Evolutionary conservation across 2,797 vertebrate genomes (phyloP), one percentile per base, ranked within the genome.

Genomic region (Tiaroga cobitis): DNA sequence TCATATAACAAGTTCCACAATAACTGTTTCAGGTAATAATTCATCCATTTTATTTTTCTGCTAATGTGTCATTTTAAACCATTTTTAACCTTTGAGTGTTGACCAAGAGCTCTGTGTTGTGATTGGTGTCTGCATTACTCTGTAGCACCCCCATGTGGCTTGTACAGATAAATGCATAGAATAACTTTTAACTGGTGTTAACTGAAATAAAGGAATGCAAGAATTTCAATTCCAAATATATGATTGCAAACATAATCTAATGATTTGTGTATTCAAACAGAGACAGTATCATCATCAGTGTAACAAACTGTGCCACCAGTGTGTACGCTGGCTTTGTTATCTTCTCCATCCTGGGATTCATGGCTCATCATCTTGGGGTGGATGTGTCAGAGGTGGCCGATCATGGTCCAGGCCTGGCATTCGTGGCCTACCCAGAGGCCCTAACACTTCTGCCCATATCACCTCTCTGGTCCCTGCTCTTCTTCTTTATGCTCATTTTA

Each of bases 1-100:
- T 99, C 98, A 77, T 99, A 99, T 90, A 99, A 99, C 94, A 99
- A 99, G 90, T 99, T 99, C 92, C 97, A 99, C 94, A 99, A 99
- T 94, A 99, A 99, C 93, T 99, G 98, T 88, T 99, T 97, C 93
- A 96, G 98, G 98, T 99, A 90, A 77, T 69, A 18, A 37, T 34
- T 29, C 0, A 63, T 24, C 7, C 26, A 15, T 59, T 32, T 49
- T 34, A 24, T 59, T 61, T 15, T 18, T 65, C 29, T 68, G 13
- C 29, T 43, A 34, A 29, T 59, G 70, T 80, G 26, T 70, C 21
- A 18, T 51, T 68, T 51, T 24, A 32, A 26, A 24, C 37, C n/a
- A 9, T 49, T 61, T 56, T 10, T 59, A 29, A 49, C 54, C 46
- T 54, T 65, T 37, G 13, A 69, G 21, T 19, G 16, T 37, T 56